A percentile compares a stretch with the other conserved stretches of the same genome.
Conservation (phyloP, 2,113 vertebrate genomes). For the Perognathus longimembris region DNA sequence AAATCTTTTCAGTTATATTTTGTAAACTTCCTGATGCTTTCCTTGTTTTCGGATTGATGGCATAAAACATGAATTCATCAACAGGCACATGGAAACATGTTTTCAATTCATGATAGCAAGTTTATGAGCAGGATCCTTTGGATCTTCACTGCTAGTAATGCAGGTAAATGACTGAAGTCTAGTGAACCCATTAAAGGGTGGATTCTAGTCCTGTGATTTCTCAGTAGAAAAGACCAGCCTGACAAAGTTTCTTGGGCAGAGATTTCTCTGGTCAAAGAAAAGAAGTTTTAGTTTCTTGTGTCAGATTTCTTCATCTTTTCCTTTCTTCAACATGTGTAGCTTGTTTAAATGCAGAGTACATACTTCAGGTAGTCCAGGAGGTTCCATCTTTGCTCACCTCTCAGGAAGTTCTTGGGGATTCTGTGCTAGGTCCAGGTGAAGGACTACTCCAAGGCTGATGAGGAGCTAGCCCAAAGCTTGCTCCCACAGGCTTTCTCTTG, state of each 20-base stretch:
- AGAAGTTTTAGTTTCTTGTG: neutral
- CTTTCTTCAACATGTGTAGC: neutral
- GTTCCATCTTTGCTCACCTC: neutral
- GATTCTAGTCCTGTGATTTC: neutral
- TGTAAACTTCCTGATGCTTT: neutral
- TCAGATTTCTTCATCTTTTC: neutral
- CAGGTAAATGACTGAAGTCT: too few relatives aligned
- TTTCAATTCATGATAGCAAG: neutral
- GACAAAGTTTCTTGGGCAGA: neutral
- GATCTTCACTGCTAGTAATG: neutral
- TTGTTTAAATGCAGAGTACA: neutral
- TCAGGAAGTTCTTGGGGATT: neutral
- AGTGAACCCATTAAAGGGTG: neutral
- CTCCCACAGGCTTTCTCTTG: neutral
- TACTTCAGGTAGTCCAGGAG: accelerated
- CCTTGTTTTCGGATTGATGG: neutral
- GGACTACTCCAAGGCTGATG: neutral
- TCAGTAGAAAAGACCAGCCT: neutral
- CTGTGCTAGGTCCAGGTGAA: neutral
- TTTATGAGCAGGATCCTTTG: neutral
- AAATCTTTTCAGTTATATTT: neutral
- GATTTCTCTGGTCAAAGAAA: neutral
- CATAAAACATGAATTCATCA: neutral
- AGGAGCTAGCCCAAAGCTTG: accelerated
- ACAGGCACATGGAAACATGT: neutral